These are phyloP conservation scores for Gopherus evgoodei DNA, from an alignment of 2,113 vertebrate genomes.

Conservation along the genomic window DNA sequence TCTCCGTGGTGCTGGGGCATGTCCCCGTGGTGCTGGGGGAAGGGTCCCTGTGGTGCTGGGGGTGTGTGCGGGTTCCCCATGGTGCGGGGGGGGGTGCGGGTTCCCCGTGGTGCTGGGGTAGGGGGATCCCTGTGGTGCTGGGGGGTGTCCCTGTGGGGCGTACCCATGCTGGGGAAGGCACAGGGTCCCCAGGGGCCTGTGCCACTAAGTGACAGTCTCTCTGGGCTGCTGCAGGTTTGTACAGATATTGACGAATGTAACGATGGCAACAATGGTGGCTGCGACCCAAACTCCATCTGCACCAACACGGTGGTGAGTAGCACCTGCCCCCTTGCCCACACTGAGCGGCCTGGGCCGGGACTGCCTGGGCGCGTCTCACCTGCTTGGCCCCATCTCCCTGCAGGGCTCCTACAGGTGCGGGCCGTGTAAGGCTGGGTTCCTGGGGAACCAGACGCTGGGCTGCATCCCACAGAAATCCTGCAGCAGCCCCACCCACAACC, in stretches of 20 bases:
- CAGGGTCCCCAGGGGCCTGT: not conserved
- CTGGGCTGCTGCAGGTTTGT: slow-evolving; percentile 65
- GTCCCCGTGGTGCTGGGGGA: too few species aligned
- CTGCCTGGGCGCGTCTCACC: fast-evolving
- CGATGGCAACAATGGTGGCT: slow-evolving; percentile 83
- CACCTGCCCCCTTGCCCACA: fast-evolving
- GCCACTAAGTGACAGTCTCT: not conserved
- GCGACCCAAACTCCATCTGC: slow-evolving; percentile 84
- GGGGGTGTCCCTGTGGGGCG: too few species aligned
- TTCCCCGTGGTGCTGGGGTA: too few species aligned
- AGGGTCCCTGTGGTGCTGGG: too few species aligned
- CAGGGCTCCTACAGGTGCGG: slow-evolving; percentile 94
- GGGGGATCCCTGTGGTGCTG: too few species aligned
- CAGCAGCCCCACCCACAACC: slow-evolving; percentile 85
- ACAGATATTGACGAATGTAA: slow-evolving; percentile 82
- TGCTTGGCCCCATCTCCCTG: not conserved
- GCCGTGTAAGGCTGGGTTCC: slow-evolving; percentile 89
- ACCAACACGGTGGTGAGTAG: slow-evolving; percentile 83
- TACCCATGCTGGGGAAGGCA: not conserved
- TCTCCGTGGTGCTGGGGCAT: too few species aligned
- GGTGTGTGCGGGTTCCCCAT: too few species aligned
- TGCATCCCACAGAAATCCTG: slow-evolving; percentile 87
- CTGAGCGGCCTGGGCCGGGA: fast-evolving
- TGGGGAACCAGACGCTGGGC: slow-evolving; percentile 89
- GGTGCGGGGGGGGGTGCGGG: too few species aligned